phyloP scores from a whole-genome alignment of 2,888 invertebrate genomes.

The Megastigmus dorsalis region DNA sequence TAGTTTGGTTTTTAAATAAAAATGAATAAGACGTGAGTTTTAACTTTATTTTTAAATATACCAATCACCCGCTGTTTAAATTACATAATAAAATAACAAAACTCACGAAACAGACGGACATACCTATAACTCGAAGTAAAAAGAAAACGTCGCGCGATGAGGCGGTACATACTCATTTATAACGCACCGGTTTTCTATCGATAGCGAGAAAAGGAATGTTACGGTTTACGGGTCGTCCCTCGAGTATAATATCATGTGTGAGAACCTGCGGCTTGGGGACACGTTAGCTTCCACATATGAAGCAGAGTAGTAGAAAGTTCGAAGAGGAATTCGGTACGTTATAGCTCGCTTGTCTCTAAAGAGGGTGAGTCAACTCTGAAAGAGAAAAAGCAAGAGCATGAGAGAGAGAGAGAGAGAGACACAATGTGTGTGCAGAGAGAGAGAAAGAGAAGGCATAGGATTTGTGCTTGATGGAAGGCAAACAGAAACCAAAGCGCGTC shows the following conservation, averaged over 20 bases:
- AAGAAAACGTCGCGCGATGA: background rate
- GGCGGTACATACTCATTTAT: too few species aligned
- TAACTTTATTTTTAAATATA: too few species aligned
- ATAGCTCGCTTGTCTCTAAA: background rate
- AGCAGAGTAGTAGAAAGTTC: slow-evolving; percentile 67
- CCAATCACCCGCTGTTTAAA: too few species aligned
- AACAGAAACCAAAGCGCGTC: background rate
- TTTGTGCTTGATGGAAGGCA: background rate
- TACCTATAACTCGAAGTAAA: background rate
- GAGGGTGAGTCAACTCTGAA: background rate
- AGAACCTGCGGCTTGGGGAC: slow-evolving; percentile 63
- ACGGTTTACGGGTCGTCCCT: too few species aligned
- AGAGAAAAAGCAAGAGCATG: background rate
- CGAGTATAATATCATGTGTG: slow-evolving; percentile 44
- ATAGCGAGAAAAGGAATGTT: too few species aligned
- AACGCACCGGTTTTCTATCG: too few species aligned
- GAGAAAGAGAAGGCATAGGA: slow-evolving; percentile 32
- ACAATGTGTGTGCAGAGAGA: slow-evolving; percentile 17
- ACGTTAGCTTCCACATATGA: slow-evolving; percentile 71
- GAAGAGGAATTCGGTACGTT: slow-evolving; percentile 62
- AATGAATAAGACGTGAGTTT: too few species aligned
- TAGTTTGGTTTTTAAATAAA: too few species aligned
- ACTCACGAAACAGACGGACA: background rate
- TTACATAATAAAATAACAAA: background rate
- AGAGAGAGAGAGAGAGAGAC: slow-evolving; percentile 20